Conservation (phyloP, 2,797 vertebrate species). For the Gadopsis marmoratus region DNA sequence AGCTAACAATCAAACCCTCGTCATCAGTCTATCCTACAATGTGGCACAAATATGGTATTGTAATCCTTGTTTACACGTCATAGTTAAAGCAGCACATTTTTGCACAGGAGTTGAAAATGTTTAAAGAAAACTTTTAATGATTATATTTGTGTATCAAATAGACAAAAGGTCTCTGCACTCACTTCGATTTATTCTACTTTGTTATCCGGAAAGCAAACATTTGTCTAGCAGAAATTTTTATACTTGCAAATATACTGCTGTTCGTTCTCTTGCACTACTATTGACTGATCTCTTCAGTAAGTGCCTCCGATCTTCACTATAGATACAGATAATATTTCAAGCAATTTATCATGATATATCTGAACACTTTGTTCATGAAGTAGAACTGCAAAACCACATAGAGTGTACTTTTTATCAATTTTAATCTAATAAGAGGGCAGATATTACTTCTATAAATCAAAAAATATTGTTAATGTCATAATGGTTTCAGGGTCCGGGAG, state of each 20-base stretch:
- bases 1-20: neutral
- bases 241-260: neutral
- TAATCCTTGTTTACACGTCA: neutral
- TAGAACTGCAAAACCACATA: constrained; percentile 30
- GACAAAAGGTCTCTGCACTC: neutral
- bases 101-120: neutral
- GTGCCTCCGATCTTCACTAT: neutral
- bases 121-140: neutral
- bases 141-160: neutral
- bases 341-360: constrained; percentile 29
- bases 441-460: constrained; percentile 68
- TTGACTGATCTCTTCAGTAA: constrained; percentile 12
- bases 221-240: neutral
- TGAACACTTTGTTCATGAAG: constrained; percentile 33
- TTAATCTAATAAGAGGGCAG: constrained; percentile 48
- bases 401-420: constrained; percentile 28
- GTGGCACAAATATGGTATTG: neutral
- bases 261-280: neutral
- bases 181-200: neutral
- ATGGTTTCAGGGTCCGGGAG: constrained; percentile 37
- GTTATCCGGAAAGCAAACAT: neutral
- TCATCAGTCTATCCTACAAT: neutral
- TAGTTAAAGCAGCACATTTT: neutral
- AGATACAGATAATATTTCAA: constrained; percentile 27
- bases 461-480: constrained; percentile 52